Evolutionary conservation across 2,888 invertebrate genomes (phyloP).

Genomic region (Drosophila suboccidentalis): DNA sequence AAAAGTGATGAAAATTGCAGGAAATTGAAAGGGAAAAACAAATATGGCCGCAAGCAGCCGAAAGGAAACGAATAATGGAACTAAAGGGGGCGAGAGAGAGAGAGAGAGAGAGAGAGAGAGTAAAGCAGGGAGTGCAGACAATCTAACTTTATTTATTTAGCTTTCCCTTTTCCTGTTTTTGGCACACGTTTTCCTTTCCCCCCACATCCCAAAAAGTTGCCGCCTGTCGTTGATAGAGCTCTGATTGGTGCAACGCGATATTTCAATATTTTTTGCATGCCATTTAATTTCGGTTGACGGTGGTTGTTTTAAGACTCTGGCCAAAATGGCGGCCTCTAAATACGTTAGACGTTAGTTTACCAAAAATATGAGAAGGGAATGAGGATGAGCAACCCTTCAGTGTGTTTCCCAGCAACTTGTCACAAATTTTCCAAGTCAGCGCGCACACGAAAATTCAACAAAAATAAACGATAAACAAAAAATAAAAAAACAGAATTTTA

Average conservation of each 20-base stretch:
- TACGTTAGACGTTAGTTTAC: conserved; percentile 32
- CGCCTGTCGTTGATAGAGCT: conserved; percentile 33
- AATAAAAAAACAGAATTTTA: no score
- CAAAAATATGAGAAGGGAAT: background rate
- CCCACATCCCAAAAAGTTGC: conserved; percentile 3
- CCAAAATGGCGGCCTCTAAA: conserved; percentile 66
- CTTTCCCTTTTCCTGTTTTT: conserved; percentile 19
- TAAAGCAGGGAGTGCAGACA: conserved; percentile 25
- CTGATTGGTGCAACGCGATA: conserved; percentile 69
- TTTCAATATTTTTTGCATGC: conserved; percentile 60
- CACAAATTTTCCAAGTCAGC: conserved; percentile 75
- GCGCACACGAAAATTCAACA: conserved; percentile 49
- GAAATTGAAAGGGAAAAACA: conserved; percentile 80
- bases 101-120: background rate
- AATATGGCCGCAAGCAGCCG: conserved; percentile 71
- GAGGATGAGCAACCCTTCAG: conserved; percentile 56
- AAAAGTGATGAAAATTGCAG: conserved; percentile 46
- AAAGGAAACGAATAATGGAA: conserved; percentile 9
- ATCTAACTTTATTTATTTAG: conserved; percentile 12
- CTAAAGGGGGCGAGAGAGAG: background rate
- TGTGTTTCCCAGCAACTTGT: conserved; percentile 57
- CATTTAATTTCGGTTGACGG: conserved; percentile 60
- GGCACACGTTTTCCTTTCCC: conserved; percentile 25
- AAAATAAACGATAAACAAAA: conserved; percentile 58
- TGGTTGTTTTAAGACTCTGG: conserved; percentile 47